A percentile compares a stretch with the other conserved stretches of the same genome.
Conservation (phyloP, 1,140 invertebrate species). For the Nasonia longicornis region DNA sequence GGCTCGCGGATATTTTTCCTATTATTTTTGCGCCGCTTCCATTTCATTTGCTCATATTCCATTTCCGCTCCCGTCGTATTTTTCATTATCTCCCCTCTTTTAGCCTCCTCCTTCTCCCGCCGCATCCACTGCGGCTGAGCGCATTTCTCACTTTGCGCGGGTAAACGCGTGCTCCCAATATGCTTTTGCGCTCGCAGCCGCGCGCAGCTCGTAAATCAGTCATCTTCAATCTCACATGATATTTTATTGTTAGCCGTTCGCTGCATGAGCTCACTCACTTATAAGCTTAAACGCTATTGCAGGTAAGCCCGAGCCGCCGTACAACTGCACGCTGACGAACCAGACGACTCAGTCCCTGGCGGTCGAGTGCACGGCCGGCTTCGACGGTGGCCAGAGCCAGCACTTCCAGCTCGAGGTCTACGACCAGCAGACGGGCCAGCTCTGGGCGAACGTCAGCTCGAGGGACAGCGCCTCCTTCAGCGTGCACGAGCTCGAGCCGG, state of each 20-base stretch:
- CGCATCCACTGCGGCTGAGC: too few species aligned
- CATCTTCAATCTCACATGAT: too few species aligned
- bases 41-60: not conserved
- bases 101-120: not conserved
- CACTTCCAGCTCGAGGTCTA: conserved; percentile 81
- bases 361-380: conserved; percentile 82
- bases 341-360: conserved; percentile 83
- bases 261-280: too few species aligned
- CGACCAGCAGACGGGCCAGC: conserved; percentile 75
- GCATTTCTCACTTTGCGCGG: too few species aligned
- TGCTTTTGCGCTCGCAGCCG: too few species aligned
- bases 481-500: conserved; percentile 78
- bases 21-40: not conserved
- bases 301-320: conserved; percentile 83
- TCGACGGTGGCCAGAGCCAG: conserved; percentile 82
- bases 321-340: conserved; percentile 84
- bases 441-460: conserved; percentile 78
- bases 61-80: not conserved
- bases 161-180: too few species aligned
- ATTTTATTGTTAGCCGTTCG: too few species aligned
- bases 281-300: conserved; percentile 48
- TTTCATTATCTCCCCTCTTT: not conserved
- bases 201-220: too few species aligned
- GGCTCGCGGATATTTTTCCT: not conserved
- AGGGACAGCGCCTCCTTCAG: conserved; percentile 76